Evolutionary conservation across 2,797 vertebrate genomes (phyloP).

Genomic region (Cyclopterus lumpus): DNA sequence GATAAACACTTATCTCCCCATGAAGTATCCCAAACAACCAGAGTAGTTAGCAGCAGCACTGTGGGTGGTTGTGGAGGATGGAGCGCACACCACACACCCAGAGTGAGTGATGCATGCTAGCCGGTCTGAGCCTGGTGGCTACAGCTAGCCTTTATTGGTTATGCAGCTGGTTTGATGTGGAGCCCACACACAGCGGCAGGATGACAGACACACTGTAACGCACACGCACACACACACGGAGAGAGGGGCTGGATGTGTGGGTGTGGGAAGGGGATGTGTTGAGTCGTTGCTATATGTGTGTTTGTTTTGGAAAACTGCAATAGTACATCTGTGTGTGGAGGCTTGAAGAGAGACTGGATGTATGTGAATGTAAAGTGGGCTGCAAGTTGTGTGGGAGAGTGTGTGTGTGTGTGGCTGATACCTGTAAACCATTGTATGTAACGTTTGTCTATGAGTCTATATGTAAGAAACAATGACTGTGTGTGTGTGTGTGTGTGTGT

Average conservation of each 20-base stretch:
- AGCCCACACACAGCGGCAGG: conserved; percentile 77
- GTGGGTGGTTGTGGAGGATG: conserved; percentile 67
- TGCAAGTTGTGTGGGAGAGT: conserved; percentile 6
- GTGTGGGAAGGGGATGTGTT: conserved; percentile 57
- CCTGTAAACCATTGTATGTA: not conserved
- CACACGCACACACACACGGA: conserved; percentile 44
- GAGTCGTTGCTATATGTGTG: conserved; percentile 45
- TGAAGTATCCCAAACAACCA: conserved; percentile 19
- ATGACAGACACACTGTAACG: conserved; percentile 63
- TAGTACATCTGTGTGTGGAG: conserved; percentile 33
- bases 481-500: not conserved
- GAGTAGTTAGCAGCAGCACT: conserved; percentile 45
- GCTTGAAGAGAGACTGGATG: conserved; percentile 4
- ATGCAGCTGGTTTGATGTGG: conserved; percentile 75
- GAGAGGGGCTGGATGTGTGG: conserved; percentile 29
- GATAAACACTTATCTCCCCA: conserved; percentile 26
- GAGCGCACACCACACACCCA: conserved; percentile 33
- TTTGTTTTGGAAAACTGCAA: conserved; percentile 46
- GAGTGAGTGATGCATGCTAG: conserved; percentile 60
- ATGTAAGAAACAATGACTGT: not conserved
- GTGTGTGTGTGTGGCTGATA: conserved; percentile 1
- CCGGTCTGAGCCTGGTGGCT: conserved; percentile 52
- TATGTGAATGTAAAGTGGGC: conserved; percentile 19
- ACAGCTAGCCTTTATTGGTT: conserved; percentile 67
- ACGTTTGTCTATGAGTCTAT: not conserved